phyloP scores from a whole-genome alignment of 35 echinoderm and acorn worm species.

The Heliocidaris erythrogramma region DNA sequence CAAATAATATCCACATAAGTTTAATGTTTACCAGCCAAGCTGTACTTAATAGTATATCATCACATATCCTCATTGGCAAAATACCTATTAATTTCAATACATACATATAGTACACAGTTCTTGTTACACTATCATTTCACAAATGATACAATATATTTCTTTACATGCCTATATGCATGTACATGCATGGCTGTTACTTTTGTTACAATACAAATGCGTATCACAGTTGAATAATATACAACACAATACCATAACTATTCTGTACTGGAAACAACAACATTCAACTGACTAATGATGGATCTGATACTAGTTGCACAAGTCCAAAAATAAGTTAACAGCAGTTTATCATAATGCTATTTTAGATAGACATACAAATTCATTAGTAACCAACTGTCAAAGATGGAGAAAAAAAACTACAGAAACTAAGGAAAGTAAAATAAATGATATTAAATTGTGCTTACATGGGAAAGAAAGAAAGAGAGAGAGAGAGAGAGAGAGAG shows the following conservation, averaged over 20 bases:
- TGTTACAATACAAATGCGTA: not conserved
- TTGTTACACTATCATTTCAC: slow-evolving; percentile 12
- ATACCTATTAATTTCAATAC: not conserved
- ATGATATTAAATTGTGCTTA: too few species aligned
- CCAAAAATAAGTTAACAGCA: too few species aligned
- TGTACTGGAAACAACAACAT: not conserved
- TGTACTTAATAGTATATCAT: not conserved
- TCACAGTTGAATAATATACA: not conserved
- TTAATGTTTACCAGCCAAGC: not conserved
- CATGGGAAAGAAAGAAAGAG: too few species aligned
- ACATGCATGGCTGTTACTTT: not conserved
- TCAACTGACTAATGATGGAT: not conserved
- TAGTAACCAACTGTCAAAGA: too few species aligned
- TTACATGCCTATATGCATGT: not conserved
- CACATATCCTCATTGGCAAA: not conserved
- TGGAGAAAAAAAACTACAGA: too few species aligned
- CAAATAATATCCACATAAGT: slow-evolving; percentile 13
- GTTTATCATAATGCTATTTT: too few species aligned
- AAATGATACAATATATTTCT: not conserved
- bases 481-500: too few species aligned
- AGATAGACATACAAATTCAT: too few species aligned
- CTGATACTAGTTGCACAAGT: too few species aligned
- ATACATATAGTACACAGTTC: not conserved
- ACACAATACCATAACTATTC: not conserved
- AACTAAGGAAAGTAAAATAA: too few species aligned